phyloP scores from a whole-genome alignment of 1,140 invertebrate species.

The Megathymus violae region DNA sequence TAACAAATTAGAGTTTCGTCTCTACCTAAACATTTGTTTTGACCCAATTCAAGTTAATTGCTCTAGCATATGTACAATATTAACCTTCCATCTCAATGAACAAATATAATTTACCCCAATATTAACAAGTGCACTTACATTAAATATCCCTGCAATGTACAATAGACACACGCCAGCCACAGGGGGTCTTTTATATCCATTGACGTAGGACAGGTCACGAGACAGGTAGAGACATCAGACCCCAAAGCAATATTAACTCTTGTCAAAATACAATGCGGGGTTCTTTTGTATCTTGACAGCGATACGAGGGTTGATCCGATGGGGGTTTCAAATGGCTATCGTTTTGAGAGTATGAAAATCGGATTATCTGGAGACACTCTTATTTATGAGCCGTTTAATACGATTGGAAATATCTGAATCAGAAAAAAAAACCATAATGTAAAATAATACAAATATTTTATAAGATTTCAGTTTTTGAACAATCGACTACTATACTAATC shows the following conservation, averaged over 20 bases:
- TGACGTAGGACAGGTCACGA: conserved; percentile 19
- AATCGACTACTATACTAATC: no score
- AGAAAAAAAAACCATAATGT: no score
- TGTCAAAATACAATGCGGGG: conserved; percentile 63
- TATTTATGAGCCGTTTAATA: conserved; percentile 33
- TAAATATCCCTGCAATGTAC: conserved; percentile 43
- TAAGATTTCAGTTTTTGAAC: no score
- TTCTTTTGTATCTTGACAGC: conserved; percentile 54
- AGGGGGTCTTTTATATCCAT: conserved; percentile 30
- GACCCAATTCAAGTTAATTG: not conserved
- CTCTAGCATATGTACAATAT: not conserved
- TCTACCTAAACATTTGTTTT: not conserved
- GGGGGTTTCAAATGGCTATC: conserved; percentile 35
- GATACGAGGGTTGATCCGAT: conserved; percentile 50
- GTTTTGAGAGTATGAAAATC: conserved; percentile 50
- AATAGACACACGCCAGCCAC: conserved; percentile 41
- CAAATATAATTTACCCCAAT: conserved; percentile 13
- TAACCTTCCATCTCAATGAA: not conserved
- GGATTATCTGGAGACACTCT: conserved; percentile 49
- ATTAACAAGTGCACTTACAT: conserved; percentile 46
- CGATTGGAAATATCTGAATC: no score
- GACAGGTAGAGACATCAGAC: conserved; percentile 56
- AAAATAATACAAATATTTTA: no score
- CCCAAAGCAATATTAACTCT: conserved; percentile 58
- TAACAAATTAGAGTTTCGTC: no score